These are phyloP conservation scores for Drosophila yakuba DNA, from an alignment of 1,140 invertebrate genomes.

Conservation along the genomic window DNA sequence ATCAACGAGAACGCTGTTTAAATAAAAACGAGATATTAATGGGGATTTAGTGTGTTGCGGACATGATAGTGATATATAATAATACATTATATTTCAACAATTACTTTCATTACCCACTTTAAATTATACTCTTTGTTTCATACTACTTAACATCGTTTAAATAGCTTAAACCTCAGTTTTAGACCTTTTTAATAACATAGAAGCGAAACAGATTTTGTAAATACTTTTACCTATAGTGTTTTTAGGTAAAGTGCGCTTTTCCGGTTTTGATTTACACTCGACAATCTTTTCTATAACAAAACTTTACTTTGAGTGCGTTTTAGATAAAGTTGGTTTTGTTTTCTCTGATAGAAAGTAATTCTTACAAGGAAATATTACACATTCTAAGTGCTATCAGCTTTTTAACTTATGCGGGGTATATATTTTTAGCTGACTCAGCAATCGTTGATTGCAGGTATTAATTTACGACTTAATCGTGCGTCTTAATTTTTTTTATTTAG, in stretches of 20 bases:
- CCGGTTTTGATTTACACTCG: neutral
- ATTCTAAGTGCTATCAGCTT: neutral
- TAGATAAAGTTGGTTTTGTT: neutral
- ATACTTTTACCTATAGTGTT: neutral
- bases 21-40: neutral
- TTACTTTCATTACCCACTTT: no score
- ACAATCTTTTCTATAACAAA: neutral
- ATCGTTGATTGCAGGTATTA: neutral
- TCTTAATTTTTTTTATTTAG: no score
- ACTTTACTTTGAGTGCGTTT: neutral
- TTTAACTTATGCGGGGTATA: neutral
- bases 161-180: neutral
- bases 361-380: neutral
- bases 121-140: no score
- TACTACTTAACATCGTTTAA: no score
- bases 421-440: neutral
- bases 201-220: neutral
- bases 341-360: neutral
- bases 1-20: slow-evolving; percentile 60
- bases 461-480: neutral
- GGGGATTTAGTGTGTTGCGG: neutral
- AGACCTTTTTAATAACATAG: neutral
- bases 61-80: no score
- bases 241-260: neutral
- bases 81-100: no score